Evolutionary conservation across 2,113 vertebrate genomes (phyloP), one percentile per base, ranked within the genome.

Genomic region (Galemys pyrenaicus): DNA sequence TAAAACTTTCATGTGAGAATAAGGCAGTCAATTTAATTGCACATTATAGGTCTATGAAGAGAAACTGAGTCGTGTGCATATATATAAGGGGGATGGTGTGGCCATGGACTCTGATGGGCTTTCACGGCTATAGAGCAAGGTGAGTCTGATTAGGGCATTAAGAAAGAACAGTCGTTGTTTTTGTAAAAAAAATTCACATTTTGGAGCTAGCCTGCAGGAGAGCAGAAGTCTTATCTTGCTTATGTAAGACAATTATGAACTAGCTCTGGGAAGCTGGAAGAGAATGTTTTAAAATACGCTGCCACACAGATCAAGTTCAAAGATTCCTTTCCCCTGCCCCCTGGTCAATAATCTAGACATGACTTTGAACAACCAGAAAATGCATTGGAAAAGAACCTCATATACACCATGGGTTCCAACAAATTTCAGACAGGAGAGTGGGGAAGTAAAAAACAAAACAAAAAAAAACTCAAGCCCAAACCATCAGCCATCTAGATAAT

Each of bases 311-410:
- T 92, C 75, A 96, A 88, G 71, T 96, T 96, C 94, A 96, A 96
- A 95, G 89, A 84, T 93, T 75, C 56, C 39, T 68, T 91, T 95
- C 64, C 54, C 62, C 80, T 87, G 32, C 58, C 87, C 85, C 79
- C 87, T 49, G 49, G 87, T 49, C 62, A 95, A 89, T 87, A 94
- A 94, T 84, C 80, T 82, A 88, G 95, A 95, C 87, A 80, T 87
- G 7, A 87, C 96, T 95, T 96, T 96, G 96, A 96, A 95, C 74
- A 96, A 93, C 64, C 92, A 68, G 60, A 82, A 92, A 94, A 70
- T 74, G 37, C 83, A 88, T 93, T 64, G 39, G 93, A 86, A 93
- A 89, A 88, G 70, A 85, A 92, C 79, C 46, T 94, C 73, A 56
- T 65, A 84, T 81, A 88, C 80, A 97, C 79, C 19, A 70, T 84